Evolutionary conservation across 2,797 vertebrate genomes (phyloP).

Genomic region (Chelidonichthys spinosus): DNA sequence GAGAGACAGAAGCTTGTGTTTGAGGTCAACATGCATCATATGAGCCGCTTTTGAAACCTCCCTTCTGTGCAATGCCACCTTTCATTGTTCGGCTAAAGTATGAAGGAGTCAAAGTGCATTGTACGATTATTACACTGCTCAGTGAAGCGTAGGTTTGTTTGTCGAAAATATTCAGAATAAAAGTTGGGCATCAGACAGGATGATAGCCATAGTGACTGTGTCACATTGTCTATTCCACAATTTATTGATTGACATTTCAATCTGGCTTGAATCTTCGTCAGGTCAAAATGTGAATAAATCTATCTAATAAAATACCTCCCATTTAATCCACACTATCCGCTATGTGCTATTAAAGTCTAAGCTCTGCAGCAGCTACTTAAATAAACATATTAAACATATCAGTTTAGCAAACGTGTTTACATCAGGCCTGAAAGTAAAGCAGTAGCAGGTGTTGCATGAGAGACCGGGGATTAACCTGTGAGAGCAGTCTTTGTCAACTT

Average conservation of each 20-base stretch:
- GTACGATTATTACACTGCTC: neutral
- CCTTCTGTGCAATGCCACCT: neutral
- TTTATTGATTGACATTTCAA: too few species aligned
- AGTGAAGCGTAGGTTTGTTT: neutral
- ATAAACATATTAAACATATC: neutral
- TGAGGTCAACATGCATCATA: slow-evolving; percentile 16
- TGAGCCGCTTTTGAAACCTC: neutral
- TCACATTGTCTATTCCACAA: too few species aligned
- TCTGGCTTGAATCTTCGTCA: too few species aligned
- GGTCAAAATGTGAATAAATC: too few species aligned
- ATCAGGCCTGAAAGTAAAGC: neutral
- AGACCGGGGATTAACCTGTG: slow-evolving; percentile 37
- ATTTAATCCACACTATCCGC: neutral
- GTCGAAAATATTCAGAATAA: neutral
- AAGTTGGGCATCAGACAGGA: neutral
- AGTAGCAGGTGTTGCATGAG: slow-evolving; percentile 26
- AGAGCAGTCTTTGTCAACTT: slow-evolving; percentile 5
- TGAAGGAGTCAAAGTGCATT: neutral
- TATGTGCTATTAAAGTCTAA: neutral
- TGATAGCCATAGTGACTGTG: neutral
- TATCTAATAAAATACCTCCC: neutral
- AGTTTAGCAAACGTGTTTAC: neutral
- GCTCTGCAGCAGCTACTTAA: neutral
- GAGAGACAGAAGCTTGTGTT: slow-evolving; percentile 26
- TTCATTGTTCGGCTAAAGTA: neutral